Base-by-base conservation (phyloP, 2,797 vertebrate species). In the Pogoniulus pusillus region DNA sequence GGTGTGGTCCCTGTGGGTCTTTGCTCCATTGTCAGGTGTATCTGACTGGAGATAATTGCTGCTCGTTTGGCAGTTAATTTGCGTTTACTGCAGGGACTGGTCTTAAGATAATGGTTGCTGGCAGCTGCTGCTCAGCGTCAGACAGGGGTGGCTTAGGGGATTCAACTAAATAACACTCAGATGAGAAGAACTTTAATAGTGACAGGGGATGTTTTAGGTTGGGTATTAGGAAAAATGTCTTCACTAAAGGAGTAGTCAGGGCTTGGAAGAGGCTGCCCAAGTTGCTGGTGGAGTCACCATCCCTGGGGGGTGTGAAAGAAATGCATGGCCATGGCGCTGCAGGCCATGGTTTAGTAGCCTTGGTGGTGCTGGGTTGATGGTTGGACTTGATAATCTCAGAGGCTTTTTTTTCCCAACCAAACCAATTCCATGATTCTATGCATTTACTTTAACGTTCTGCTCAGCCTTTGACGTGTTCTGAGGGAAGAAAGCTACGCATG, bases 1-100 rank as follows among this genome's bases (percentile, higher is more conserved):
- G 27, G 29, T 17, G 59, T 15, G 22, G 43, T 54, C 34, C 41
- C 1, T 6, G 0, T 59, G 69, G 32, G 34, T 23, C 74, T 74
- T 16, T 58, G 16, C 62, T 58, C 7, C 9, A 0, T 23, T 22
- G 24, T 54, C 59, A 49, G 55, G 57, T 35, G 13, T 29, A 2
- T 8, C 71, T 34, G 51, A 5, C 24, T 19, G 0, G 1, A 1
- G 54, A 6, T 43, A 74, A 22, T 54, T 49, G 12, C 24, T 4
- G 49, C 64, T 59, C 19, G 2, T 34, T 35, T 53, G 2, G 47
- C 4, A 2, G 22, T 55, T 27, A 5, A 24, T 34, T 72, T 68
- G 43, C 35, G 10, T 74, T 27, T 23, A 16, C 5, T 37, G 60
- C n/a, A 26, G 32, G 37, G 74, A 8, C 16, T 41, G 32, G 34